Conservation (phyloP, 2,797 vertebrate species). For the Artibeus jamaicensis region DNA sequence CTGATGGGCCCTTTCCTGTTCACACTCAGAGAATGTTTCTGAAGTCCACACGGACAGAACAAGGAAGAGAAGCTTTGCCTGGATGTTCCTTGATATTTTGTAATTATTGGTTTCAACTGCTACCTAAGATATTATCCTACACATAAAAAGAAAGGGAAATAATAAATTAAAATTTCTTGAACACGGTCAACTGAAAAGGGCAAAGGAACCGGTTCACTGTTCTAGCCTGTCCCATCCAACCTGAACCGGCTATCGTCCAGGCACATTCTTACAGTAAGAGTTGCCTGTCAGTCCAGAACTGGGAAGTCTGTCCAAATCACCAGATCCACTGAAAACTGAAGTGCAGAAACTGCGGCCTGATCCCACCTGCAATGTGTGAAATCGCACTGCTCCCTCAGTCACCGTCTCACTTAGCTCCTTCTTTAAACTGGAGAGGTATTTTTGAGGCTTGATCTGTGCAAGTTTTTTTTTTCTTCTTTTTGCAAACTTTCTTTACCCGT, state of each 20-base stretch:
- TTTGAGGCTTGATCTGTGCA: constrained; percentile 49
- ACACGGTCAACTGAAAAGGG: constrained; percentile 47
- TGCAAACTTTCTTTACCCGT: constrained; percentile 78
- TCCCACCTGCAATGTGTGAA: constrained; percentile 42
- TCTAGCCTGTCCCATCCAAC: constrained; percentile 73
- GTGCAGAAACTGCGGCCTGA: constrained; percentile 40
- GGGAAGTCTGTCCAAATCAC: constrained; percentile 55
- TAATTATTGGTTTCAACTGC: constrained; percentile 74
- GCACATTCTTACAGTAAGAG: constrained; percentile 57
- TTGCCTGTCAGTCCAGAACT: constrained; percentile 52
- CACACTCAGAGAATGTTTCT: constrained; percentile 73
- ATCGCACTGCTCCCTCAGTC: constrained; percentile 45
- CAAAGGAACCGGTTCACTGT: constrained; percentile 65
- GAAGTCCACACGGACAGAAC: constrained; percentile 71
- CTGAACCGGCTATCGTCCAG: constrained; percentile 71
- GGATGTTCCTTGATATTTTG: constrained; percentile 7
- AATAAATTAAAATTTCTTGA: constrained; percentile 58
- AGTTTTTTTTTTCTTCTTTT: constrained; percentile 77
- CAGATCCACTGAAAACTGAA: constrained; percentile 67
- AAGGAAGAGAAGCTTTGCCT: constrained; percentile 73
- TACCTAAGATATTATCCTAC: constrained; percentile 72
- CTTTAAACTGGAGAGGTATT: constrained; percentile 74
- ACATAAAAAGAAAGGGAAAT: constrained; percentile 72
- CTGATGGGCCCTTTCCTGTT: constrained; percentile 67
- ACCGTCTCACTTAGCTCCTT: constrained; percentile 47